Conservation (phyloP, 2,797 vertebrate genomes). For the Thunnus albacares region DNA sequence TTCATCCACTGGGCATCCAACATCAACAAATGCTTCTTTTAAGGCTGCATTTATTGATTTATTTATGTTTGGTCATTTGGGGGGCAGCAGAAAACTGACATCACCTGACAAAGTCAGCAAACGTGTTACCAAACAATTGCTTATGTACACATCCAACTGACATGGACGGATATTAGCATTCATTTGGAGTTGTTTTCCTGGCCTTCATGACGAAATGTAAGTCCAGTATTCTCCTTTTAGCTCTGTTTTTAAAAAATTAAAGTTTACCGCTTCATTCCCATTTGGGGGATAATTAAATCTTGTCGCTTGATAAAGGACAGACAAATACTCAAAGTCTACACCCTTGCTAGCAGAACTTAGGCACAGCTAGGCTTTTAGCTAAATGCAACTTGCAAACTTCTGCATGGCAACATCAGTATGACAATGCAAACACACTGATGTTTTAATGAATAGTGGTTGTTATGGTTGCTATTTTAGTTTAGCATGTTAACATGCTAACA, state of each 20-base stretch:
- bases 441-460: neutral
- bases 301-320: no score
- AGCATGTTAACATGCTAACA: neutral
- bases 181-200: neutral
- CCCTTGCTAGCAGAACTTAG: neutral
- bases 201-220: neutral
- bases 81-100: neutral
- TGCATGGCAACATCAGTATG: neutral
- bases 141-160: no score
- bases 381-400: neutral
- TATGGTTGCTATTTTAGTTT: neutral
- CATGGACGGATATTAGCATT: neutral
- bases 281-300: no score
- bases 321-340: neutral
- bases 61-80: neutral
- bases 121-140: neutral
- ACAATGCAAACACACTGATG: no score
- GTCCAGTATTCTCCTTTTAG: neutral
- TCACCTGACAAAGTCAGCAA: neutral
- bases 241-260: neutral
- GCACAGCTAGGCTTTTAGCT: no score
- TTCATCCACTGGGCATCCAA: neutral
- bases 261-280: no score
- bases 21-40: constrained; percentile 9
- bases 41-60: constrained; percentile 5